Evolutionary conservation across 2,888 invertebrate genomes (phyloP), one percentile per base, ranked within the genome.

Genomic region (Drosophila vallismaia): DNA sequence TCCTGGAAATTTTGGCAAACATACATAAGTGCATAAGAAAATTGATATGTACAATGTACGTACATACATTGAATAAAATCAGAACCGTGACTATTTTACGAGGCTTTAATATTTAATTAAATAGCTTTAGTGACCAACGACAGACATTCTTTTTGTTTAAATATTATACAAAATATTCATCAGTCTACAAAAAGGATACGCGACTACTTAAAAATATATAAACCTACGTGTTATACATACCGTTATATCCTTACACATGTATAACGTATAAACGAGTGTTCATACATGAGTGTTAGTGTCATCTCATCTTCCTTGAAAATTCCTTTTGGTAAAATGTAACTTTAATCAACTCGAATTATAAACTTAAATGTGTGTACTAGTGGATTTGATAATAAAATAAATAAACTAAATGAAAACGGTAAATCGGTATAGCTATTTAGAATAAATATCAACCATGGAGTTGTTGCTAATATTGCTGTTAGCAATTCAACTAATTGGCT

Each of bases 401-500:
- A 24, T 26, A 4, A 68, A 40, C 7, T 48, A 48, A 52, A 52
- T 24, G 52, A 52, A 49, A 54, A 55, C 28, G 28, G 24, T 36
- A 33, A 50, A 12, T 56, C 49, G 31, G 45, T 29, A 51, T 40
- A 24, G 50, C 19, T 28, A 31, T 45, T 42, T 19, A 9, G 29
- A 50, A 45, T 42, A 36, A 62, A 14, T 48, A 26, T 26, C 51
- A 55, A 72, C 66, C 54, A 83, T 83, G 86, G 74, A 76, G 53
- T 53, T 49, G 49, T 26, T 53, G 54, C 31, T 76, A 28, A 38
- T 53, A 50, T 14, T 83, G 40, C 42, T 82, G 33, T 29, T 86
- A 42, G 19, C 74, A 26, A 51, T 76, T 33, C 66, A 66, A 62
- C 67, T 83, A 33, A 48, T 77, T 26, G 73, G 71, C 54, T 49